These are phyloP conservation scores for Chelonoidis abingdonii DNA, from an alignment of 2,113 vertebrate species.

Conservation along the genomic window DNA sequence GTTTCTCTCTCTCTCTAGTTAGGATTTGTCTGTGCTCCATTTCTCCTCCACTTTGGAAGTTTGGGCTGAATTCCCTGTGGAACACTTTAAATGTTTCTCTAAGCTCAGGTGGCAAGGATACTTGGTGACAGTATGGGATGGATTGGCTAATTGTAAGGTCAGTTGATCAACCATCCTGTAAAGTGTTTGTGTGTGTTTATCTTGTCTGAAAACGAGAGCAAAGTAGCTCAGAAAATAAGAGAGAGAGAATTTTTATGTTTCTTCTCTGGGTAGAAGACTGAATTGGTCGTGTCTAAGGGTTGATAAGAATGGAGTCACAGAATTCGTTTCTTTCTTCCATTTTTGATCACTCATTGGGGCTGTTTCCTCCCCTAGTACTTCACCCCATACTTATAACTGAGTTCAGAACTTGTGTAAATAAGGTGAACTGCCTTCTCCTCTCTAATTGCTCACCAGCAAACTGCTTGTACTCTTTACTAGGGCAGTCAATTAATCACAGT, in stretches of 20 bases:
- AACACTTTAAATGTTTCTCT: not conserved
- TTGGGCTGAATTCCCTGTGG: not conserved
- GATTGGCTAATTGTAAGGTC: not conserved
- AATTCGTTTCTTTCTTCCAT: not conserved
- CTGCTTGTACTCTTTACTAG: not conserved
- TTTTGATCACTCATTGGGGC: too few species aligned
- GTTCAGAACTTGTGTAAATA: not conserved
- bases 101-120: not conserved
- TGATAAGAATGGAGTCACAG: not conserved
- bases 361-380: too few species aligned
- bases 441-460: not conserved
- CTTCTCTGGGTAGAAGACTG: not conserved
- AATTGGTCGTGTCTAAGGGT: not conserved
- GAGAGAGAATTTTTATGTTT: not conserved
- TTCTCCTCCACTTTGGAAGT: not conserved
- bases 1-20: not conserved
- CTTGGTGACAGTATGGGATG: not conserved
- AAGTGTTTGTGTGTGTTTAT: not conserved
- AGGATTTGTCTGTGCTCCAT: not conserved
- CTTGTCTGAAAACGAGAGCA: not conserved
- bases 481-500: too few species aligned
- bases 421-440: not conserved
- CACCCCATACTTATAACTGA: too few species aligned
- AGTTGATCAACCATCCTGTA: not conserved
- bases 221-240: not conserved